Conservation (phyloP, 2,888 invertebrate species). For the Caenorhabditis sinica region DNA sequence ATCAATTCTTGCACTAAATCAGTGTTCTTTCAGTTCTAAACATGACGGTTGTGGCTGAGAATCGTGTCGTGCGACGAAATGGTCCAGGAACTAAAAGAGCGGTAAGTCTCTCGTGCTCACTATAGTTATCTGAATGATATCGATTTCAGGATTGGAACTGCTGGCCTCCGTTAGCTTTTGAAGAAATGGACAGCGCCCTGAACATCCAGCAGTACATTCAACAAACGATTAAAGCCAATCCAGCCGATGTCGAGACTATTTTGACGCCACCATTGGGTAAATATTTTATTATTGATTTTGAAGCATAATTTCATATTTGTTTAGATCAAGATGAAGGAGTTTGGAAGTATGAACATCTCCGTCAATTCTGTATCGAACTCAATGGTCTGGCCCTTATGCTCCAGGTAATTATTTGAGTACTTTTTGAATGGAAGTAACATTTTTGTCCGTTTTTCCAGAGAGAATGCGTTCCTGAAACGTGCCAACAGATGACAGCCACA, state of each 20-base stretch:
- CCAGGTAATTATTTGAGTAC: slow-evolving; percentile 86
- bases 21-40: slow-evolving; percentile 16
- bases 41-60: slow-evolving; percentile 48
- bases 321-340: slow-evolving; percentile 87
- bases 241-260: slow-evolving; percentile 94
- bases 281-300: background rate
- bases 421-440: background rate
- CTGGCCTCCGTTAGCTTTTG: slow-evolving; percentile 95
- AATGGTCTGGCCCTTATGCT: slow-evolving; percentile 98
- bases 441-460: slow-evolving; percentile 35
- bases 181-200: slow-evolving; percentile 99
- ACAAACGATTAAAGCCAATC: slow-evolving; percentile 95
- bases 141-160: slow-evolving; percentile 92
- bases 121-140: background rate
- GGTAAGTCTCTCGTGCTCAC: slow-evolving; percentile 49
- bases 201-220: slow-evolving; percentile 99
- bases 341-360: slow-evolving; percentile 99
- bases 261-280: slow-evolving; percentile 91
- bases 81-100: slow-evolving; percentile 79
- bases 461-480: slow-evolving; percentile 93
- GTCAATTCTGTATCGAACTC: slow-evolving; percentile 98
- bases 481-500: slow-evolving; percentile 99
- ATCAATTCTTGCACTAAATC: background rate
- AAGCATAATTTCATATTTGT: background rate
- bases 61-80: slow-evolving; percentile 73